A percentile compares a stretch with the other conserved stretches of the same genome.
phyloP scores from a whole-genome alignment of 2,888 invertebrate species.

The Pantelozetes paolii region DNA sequence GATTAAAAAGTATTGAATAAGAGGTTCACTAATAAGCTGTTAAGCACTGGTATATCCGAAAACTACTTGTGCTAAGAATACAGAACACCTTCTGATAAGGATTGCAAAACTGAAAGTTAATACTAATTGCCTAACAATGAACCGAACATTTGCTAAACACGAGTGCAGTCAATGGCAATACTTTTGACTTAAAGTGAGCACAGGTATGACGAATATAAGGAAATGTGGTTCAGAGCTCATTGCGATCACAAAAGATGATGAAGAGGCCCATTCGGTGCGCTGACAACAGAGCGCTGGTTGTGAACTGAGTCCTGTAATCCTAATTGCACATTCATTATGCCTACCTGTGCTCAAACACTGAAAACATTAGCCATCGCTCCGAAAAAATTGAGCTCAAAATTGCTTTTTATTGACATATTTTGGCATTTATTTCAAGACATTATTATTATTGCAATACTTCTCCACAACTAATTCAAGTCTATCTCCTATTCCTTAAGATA shows the following conservation, averaged over 20 bases:
- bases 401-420: constrained; percentile 23
- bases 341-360: constrained; percentile 14
- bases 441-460: background rate
- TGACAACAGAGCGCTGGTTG: background rate
- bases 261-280: background rate
- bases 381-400: background rate
- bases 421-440: background rate
- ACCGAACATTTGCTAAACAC: constrained; percentile 5
- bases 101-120: background rate
- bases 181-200: background rate
- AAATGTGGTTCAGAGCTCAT: constrained; percentile 26
- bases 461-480: constrained; percentile 5
- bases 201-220: constrained; percentile 24
- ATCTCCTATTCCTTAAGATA: constrained; percentile 19
- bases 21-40: no score
- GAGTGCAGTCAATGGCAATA: background rate
- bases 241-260: constrained; percentile 24
- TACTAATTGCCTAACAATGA: constrained; percentile 1
- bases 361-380: background rate
- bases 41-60: background rate
- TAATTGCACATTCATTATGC: constrained; percentile 18
- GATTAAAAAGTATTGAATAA: no score
- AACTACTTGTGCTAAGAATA: background rate
- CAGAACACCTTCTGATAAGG: background rate
- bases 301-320: constrained; percentile 10